A percentile compares a stretch with the other conserved stretches of the same genome.
These are phyloP conservation scores for Mactra quadrangularis DNA, from an alignment of 1,140 invertebrate genomes.

Conservation along the genomic window DNA sequence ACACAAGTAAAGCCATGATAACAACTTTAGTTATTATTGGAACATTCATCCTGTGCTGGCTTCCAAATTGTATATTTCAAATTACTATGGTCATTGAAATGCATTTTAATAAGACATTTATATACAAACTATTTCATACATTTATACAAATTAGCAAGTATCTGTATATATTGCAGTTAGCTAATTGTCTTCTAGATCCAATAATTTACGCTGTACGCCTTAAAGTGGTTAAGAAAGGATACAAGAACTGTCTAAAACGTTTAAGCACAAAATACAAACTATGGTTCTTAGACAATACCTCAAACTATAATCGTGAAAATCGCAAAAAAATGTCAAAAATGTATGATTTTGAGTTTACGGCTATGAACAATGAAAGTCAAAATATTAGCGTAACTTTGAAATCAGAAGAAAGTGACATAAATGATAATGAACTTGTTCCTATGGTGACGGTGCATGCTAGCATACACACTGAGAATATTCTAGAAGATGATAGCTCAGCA, in stretches of 20 bases:
- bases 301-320: no score
- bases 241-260: constrained; percentile 51
- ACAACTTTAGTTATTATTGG: constrained; percentile 89
- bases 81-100: constrained; percentile 68
- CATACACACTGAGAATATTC: no score
- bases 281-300: not conserved
- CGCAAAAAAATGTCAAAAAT: no score
- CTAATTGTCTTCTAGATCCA: constrained; percentile 88
- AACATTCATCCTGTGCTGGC: constrained; percentile 88
- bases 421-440: constrained; percentile 39
- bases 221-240: constrained; percentile 84
- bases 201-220: constrained; percentile 89
- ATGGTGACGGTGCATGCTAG: constrained; percentile 11
- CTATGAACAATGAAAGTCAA: no score
- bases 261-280: not conserved
- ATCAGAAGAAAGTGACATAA: constrained; percentile 44
- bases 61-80: constrained; percentile 86
- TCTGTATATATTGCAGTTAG: constrained; percentile 84
- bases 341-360: no score
- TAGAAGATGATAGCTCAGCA: no score
- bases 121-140: constrained; percentile 57
- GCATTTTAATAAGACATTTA: constrained; percentile 37
- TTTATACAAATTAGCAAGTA: constrained; percentile 71
- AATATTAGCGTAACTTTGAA: no score
- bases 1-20: constrained; percentile 87